Conservation (phyloP, 2,797 vertebrate genomes). For the Adelosebastes latens region DNA sequence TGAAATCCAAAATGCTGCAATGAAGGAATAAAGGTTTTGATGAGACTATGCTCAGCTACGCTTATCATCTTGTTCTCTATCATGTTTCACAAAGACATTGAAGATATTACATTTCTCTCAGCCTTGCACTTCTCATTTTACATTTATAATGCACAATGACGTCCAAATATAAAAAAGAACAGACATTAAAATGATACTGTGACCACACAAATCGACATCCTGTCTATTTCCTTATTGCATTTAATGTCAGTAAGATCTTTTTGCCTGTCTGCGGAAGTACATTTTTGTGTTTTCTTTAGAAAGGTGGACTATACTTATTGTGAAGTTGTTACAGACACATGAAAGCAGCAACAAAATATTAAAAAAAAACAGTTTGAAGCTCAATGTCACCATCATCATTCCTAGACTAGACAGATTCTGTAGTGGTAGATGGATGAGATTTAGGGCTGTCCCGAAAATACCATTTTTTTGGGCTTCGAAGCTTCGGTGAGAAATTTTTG, state of each 20-base stretch:
- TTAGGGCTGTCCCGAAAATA: too few relatives aligned
- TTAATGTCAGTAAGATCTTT: conserved; percentile 33
- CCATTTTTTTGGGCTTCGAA: too few relatives aligned
- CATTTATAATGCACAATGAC: conserved; percentile 23
- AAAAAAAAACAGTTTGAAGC: neutral
- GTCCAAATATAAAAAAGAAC: conserved; percentile 39
- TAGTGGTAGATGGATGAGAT: neutral
- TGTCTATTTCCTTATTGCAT: conserved; percentile 70
- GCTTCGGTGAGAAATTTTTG: too few relatives aligned
- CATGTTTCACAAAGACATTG: neutral
- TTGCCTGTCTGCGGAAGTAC: conserved; percentile 32
- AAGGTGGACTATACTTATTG: neutral
- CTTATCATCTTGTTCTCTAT: neutral
- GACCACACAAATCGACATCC: conserved; percentile 20
- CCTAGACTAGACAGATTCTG: neutral
- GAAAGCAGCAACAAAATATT: conserved; percentile 13
- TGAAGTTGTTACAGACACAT: conserved; percentile 27
- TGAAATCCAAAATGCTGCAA: conserved; percentile 56
- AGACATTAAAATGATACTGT: conserved; percentile 34
- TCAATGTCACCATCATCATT: neutral
- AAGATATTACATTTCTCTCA: conserved; percentile 17
- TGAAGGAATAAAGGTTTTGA: conserved; percentile 12
- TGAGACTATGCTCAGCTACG: conserved; percentile 35
- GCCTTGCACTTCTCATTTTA: conserved; percentile 23
- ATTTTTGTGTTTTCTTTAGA: conserved; percentile 15